These are phyloP conservation scores for Anolis apletophallus DNA, from an alignment of 2,797 vertebrate species.

Conservation along the genomic window DNA sequence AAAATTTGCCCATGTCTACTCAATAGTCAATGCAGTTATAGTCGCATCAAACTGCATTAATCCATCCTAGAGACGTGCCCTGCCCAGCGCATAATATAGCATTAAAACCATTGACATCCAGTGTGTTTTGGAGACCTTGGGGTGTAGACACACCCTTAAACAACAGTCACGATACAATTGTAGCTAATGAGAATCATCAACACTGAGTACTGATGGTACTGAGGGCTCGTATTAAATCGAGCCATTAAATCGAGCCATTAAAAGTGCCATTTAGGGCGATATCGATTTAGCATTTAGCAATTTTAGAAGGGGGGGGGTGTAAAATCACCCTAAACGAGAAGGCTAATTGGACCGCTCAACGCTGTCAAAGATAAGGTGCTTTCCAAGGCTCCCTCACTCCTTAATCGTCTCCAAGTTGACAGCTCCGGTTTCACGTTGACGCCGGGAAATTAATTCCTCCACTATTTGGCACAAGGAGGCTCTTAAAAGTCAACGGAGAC, in stretches of 20 bases:
- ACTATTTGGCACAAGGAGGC: neutral
- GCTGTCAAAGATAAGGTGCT: neutral
- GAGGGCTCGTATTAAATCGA: slow-evolving; percentile 25
- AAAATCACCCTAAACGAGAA: slow-evolving; percentile 1
- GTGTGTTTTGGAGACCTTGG: no score
- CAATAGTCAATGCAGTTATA: no score
- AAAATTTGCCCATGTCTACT: no score
- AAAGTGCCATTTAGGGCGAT: slow-evolving; percentile 23
- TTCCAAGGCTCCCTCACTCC: neutral
- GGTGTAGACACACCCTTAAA: no score
- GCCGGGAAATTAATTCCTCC: neutral
- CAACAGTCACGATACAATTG: neutral
- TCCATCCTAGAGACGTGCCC: no score
- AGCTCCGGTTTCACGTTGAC: neutral
- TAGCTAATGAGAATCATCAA: neutral
- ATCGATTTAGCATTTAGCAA: slow-evolving; percentile 41
- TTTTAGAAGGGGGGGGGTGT: neutral
- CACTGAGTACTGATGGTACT: neutral
- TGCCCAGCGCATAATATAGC: no score
- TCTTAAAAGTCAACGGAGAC: neutral
- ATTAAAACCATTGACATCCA: no score
- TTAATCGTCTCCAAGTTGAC: slow-evolving; percentile 8
- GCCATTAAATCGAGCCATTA: slow-evolving; percentile 17
- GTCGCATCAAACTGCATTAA: no score
- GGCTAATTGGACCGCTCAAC: slow-evolving; percentile 25